phyloP scores from a whole-genome alignment of 2,797 vertebrate species.

The Telmatherina bonti region DNA sequence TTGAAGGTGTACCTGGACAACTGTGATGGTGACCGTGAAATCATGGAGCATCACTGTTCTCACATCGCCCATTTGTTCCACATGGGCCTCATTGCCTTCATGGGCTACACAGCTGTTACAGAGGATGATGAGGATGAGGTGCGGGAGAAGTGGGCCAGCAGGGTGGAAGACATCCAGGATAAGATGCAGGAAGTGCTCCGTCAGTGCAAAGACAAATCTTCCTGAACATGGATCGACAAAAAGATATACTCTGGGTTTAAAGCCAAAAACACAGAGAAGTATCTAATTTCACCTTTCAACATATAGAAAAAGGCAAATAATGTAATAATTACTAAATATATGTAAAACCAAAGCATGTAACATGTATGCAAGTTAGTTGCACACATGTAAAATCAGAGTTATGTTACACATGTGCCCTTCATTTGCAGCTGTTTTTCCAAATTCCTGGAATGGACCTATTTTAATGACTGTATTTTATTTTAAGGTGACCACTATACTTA shows the following conservation, averaged over 20 bases:
- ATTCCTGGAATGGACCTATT: conserved; percentile 23
- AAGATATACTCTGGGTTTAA: conserved; percentile 12
- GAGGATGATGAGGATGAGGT: conserved; percentile 83
- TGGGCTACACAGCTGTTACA: conserved; percentile 82
- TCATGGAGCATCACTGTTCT: conserved; percentile 83
- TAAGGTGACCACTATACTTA: conserved; percentile 51
- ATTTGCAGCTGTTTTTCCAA: conserved; percentile 15
- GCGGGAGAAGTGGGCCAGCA: conserved; percentile 76
- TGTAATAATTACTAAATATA: conserved; percentile 29
- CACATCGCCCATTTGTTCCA: conserved; percentile 84
- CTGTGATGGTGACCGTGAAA: conserved; percentile 68
- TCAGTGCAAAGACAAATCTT: conserved; percentile 66
- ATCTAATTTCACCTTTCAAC: conserved; percentile 1
- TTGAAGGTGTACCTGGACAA: conserved; percentile 82
- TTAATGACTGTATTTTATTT: conserved; percentile 21
- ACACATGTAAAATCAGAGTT: too few species aligned
- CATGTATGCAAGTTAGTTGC: too few species aligned
- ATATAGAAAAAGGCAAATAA: conserved; percentile 8
- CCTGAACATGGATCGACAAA: conserved; percentile 37
- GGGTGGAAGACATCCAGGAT: conserved; percentile 77
- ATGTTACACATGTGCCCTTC: conserved; percentile 31
- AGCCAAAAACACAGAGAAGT: conserved; percentile 4
- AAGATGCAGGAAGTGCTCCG: conserved; percentile 81
- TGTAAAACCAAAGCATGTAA: conserved; percentile 52
- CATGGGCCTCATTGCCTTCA: conserved; percentile 83